These are phyloP conservation scores for Nothoprocta perdicaria DNA, from an alignment of 2,113 vertebrate species.

Conservation along the genomic window DNA sequence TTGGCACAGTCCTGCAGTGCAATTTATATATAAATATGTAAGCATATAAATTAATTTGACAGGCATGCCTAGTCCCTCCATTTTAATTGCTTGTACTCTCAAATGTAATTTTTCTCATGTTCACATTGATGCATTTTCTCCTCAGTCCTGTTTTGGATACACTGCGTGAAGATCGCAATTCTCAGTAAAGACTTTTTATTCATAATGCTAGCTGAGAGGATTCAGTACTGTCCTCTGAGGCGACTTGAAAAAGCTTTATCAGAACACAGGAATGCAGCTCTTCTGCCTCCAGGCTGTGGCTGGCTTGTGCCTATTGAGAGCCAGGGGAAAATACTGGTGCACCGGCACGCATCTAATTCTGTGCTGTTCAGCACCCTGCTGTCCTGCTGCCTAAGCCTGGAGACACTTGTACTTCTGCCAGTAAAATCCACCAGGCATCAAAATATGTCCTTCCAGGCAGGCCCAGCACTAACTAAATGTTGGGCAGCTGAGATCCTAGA, in stretches of 20 bases:
- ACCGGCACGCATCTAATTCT: rapidly evolving
- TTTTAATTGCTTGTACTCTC: neutral
- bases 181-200: neutral
- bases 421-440: neutral
- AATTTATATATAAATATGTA: neutral
- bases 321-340: neutral
- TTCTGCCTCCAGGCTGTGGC: neutral
- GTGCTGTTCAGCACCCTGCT: neutral
- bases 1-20: neutral
- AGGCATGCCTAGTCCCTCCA: neutral
- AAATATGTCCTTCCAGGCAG: rapidly evolving
- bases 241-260: rapidly evolving
- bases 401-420: neutral
- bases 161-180: rapidly evolving
- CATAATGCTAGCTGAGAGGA: neutral
- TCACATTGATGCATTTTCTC: neutral
- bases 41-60: neutral
- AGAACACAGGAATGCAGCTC: rapidly evolving
- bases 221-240: neutral
- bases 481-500: neutral
- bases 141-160: neutral
- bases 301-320: neutral
- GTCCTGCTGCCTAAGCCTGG: neutral
- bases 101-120: neutral
- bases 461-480: neutral